Conservation (phyloP, 2,888 invertebrate genomes). For the Lacanobia wlatinum region DNA sequence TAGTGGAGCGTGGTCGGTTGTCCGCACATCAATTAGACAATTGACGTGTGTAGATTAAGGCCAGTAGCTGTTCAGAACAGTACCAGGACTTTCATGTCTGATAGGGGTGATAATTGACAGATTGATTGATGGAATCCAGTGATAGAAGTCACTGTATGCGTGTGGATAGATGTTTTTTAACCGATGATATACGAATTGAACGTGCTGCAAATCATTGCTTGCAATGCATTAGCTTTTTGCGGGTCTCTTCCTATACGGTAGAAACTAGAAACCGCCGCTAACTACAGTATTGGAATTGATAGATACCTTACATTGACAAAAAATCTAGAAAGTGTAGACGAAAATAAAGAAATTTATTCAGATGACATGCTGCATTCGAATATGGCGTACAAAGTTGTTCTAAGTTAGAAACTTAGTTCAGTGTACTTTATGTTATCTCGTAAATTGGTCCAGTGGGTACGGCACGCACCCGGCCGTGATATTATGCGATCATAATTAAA, state of each 20-base stretch:
- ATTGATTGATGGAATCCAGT: conserved; percentile 37
- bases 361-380: conserved; percentile 5
- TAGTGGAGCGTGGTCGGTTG: conserved; percentile 76
- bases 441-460: conserved; percentile 65
- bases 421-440: conserved; percentile 59
- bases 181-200: conserved; percentile 25
- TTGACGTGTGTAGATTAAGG: conserved; percentile 54
- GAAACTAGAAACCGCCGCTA: conserved; percentile 7
- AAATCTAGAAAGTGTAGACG: not conserved
- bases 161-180: conserved; percentile 11
- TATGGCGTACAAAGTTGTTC: conserved; percentile 8
- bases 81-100: conserved; percentile 30
- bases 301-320: not conserved
- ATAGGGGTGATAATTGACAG: conserved; percentile 22
- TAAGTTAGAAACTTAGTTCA: conserved; percentile 27
- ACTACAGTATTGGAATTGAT: conserved; percentile 13
- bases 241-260: conserved; percentile 11
- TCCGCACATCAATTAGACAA: conserved; percentile 63
- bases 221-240: conserved; percentile 20
- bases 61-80: conserved; percentile 18
- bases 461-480: conserved; percentile 65
- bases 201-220: conserved; percentile 18
- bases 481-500: conserved; percentile 61
- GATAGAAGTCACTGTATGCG: conserved; percentile 16
- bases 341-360: not conserved